Percentiles rank a stretch among this genome's conserved stretches.
Conservation (phyloP, 1,140 invertebrate species). For the Colletes latitarsis region DNA sequence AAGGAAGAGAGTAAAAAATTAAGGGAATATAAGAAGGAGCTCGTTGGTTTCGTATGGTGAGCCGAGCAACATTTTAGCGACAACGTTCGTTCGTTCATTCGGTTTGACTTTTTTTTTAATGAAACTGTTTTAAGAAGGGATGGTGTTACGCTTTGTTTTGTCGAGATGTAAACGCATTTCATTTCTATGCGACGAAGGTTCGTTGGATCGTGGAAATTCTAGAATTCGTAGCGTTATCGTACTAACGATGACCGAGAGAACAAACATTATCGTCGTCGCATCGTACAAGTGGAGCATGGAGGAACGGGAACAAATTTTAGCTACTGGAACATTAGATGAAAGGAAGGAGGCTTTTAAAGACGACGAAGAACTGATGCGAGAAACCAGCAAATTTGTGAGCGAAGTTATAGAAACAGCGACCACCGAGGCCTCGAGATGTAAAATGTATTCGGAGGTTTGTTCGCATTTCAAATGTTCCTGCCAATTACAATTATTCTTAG, state of each 20-base stretch:
- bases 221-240: neutral
- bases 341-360: constrained; percentile 78
- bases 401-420: constrained; percentile 77
- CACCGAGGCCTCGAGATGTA: constrained; percentile 75
- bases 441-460: constrained; percentile 69
- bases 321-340: constrained; percentile 72
- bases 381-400: constrained; percentile 76
- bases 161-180: neutral
- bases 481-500: neutral
- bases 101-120: neutral
- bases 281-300: constrained; percentile 69
- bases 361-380: constrained; percentile 78
- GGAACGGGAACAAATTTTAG: constrained; percentile 71
- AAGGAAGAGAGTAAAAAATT: neutral
- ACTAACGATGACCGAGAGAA: constrained; percentile 6
- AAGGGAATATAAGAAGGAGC: neutral
- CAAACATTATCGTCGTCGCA: constrained; percentile 28
- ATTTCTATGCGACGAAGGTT: neutral
- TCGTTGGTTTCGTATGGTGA: neutral
- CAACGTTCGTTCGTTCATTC: neutral
- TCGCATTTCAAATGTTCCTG: neutral
- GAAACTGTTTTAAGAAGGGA: neutral
- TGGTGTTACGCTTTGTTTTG: neutral
- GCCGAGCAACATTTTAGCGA: neutral
- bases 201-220: too few species aligned